Percentiles rank a stretch among this genome's conserved stretches.
These are phyloP conservation scores for Labrus mixtus DNA, from an alignment of 2,113 vertebrate species.

Conservation along the genomic window DNA sequence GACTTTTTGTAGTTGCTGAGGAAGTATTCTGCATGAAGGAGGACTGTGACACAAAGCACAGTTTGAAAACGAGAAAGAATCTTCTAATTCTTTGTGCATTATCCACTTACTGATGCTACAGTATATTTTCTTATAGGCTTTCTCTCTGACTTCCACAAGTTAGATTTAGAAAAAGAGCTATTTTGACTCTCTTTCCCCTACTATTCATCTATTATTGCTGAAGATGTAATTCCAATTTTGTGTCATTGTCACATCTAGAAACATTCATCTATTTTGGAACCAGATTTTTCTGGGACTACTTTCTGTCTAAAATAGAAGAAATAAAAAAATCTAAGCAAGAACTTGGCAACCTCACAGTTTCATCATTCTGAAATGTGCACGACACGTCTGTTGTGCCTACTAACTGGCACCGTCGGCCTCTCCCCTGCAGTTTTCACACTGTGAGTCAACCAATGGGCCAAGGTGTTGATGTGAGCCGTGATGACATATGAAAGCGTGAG, in stretches of 20 bases:
- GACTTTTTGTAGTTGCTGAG: too few relatives aligned
- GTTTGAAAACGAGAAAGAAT: neutral
- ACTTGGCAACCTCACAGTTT: slow-evolving; percentile 1
- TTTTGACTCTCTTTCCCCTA: neutral
- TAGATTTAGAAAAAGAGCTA: neutral
- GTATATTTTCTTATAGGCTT: neutral
- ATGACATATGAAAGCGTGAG: slow-evolving; percentile 45
- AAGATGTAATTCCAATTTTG: neutral
- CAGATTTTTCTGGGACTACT: neutral
- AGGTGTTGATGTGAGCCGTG: slow-evolving; percentile 44
- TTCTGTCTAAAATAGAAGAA: neutral
- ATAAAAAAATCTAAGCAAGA: neutral
- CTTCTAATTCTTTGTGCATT: neutral
- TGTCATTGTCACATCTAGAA: neutral
- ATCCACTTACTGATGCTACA: neutral
- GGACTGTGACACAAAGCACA: too few relatives aligned
- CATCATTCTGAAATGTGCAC: slow-evolving; percentile 3
- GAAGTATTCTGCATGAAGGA: too few relatives aligned
- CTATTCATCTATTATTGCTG: slow-evolving; percentile 3
- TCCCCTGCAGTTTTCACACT: slow-evolving; percentile 39
- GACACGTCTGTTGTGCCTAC: slow-evolving; percentile 25
- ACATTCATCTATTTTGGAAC: neutral
- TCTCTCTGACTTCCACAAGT: slow-evolving; percentile 1
- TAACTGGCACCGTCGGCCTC: slow-evolving; percentile 11
- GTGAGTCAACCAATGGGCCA: slow-evolving; percentile 41